Base-by-base conservation (phyloP, 2,797 vertebrate genomes). In the Enoplosus armatus region DNA sequence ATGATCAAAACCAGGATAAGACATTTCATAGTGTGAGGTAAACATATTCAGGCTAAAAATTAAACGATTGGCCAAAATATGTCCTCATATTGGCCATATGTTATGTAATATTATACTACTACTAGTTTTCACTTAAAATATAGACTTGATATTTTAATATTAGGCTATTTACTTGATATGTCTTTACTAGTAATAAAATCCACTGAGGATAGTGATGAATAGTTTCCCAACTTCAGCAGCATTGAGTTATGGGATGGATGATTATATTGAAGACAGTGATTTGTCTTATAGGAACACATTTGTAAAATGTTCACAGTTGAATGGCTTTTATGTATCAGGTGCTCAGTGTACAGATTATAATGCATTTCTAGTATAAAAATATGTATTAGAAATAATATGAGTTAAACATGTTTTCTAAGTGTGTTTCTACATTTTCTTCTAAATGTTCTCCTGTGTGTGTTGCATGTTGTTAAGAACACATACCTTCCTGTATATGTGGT, bases 401-500 rank as follows among this genome's bases (percentile, higher is more conserved):
- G 22, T 31, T 68, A 47, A 47, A 33, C 1, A 33, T 8, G 14
- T 50, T 67, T 61, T 53, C 12, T 37, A 11, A 27, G 24, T 11
- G 16, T 54, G 15, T 18, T 20, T 60, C 3, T 64, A 24, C 43
- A 43, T 75, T 76, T 35, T 41, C 29, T 56, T 11, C 6, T 51
- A 55, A 72, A 72, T 63, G 65, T 83, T 53, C 59, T 48, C 31
- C 31, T 78, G 72, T 84, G 72, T 60, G 68, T 20, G 61, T 68
- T 51, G 31, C 63, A 76, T 73, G 59, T 75, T 63, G 61, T 54
- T 22, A 51, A 24, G 67, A 87, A 83, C 80, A 83, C 83, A 76
- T 74, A 78, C 75, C 77, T 82, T 89, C 87, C 81, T 85, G 76
- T 81, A 63, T 79, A 66, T 74, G 55, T 24, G 56, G 5, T 5